Evolutionary conservation across 1,140 invertebrate species (phyloP).

Genomic region (Aphelinus atriplicis): DNA sequence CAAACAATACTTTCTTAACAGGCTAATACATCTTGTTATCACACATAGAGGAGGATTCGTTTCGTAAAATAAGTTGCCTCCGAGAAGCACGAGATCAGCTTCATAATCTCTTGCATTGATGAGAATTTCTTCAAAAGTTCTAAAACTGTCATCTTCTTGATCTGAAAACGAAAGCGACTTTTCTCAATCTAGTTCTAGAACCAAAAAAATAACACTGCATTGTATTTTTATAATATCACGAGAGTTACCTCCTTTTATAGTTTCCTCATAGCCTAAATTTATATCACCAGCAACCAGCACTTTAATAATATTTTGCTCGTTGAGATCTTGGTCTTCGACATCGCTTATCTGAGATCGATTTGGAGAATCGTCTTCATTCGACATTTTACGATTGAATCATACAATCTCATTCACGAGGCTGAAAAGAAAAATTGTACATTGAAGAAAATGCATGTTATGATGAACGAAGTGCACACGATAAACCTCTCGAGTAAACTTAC

Average conservation of each 20-base stretch:
- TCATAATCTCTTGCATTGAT: conserved; percentile 80
- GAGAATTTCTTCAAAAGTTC: conserved; percentile 97
- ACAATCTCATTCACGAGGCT: no score
- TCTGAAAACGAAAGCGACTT: conserved; percentile 40
- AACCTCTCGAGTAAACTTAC: no score
- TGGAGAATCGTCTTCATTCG: not conserved
- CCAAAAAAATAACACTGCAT: not conserved
- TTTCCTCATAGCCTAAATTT: conserved; percentile 93
- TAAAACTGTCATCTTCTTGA: conserved; percentile 86
- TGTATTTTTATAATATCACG: not conserved
- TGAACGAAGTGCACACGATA: no score
- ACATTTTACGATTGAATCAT: not conserved
- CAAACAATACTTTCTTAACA: conserved; percentile 84
- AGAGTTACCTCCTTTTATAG: conserved; percentile 57
- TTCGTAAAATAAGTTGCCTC: conserved; percentile 94
- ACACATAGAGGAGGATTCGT: conserved; percentile 81
- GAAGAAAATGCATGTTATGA: no score
- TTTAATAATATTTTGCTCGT: conserved; percentile 72
- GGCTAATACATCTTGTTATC: conserved; percentile 77
- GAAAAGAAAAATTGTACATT: no score
- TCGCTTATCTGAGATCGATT: no score
- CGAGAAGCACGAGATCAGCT: conserved; percentile 88
- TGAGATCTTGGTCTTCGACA: not conserved
- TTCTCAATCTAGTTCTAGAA: not conserved
- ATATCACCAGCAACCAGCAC: conserved; percentile 95